These are phyloP conservation scores for Lasioglossum albipes DNA, from an alignment of 1,140 invertebrate genomes.

Conservation along the genomic window DNA sequence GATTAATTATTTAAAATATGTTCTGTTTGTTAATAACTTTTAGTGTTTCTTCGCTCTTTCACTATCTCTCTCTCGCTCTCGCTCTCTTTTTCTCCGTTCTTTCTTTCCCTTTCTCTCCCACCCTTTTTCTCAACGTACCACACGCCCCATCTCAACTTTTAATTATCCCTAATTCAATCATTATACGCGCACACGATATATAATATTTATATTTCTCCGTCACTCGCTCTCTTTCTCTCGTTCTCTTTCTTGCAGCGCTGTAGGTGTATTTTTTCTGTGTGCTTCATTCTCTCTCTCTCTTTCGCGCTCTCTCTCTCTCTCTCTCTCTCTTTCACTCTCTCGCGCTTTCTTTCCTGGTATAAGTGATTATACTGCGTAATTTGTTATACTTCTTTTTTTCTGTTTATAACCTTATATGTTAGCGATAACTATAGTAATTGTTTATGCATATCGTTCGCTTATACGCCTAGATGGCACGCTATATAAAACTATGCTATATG, in stretches of 20 bases:
- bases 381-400: conserved; percentile 40
- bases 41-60: conserved; percentile 54
- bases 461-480: conserved; percentile 74
- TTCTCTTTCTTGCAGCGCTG: background rate
- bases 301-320: background rate
- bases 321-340: conserved; percentile 1
- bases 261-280: conserved; percentile 16
- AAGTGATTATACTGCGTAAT: conserved; percentile 52
- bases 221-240: background rate
- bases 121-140: conserved; percentile 33
- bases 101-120: conserved; percentile 50
- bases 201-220: conserved; percentile 28
- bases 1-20: conserved; percentile 80
- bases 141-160: conserved; percentile 35
- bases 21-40: conserved; percentile 68
- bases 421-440: conserved; percentile 69
- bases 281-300: background rate
- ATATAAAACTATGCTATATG: conserved; percentile 78
- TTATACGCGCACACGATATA: conserved; percentile 43
- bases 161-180: conserved; percentile 32
- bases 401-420: conserved; percentile 53
- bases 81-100: conserved; percentile 46
- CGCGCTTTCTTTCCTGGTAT: background rate
- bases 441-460: conserved; percentile 70
- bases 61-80: conserved; percentile 1